Percentiles rank a stretch among this genome's conserved stretches.
These are phyloP conservation scores for Drosophila sulfurigaster DNA, from an alignment of 1,140 invertebrate species.

Conservation along the genomic window DNA sequence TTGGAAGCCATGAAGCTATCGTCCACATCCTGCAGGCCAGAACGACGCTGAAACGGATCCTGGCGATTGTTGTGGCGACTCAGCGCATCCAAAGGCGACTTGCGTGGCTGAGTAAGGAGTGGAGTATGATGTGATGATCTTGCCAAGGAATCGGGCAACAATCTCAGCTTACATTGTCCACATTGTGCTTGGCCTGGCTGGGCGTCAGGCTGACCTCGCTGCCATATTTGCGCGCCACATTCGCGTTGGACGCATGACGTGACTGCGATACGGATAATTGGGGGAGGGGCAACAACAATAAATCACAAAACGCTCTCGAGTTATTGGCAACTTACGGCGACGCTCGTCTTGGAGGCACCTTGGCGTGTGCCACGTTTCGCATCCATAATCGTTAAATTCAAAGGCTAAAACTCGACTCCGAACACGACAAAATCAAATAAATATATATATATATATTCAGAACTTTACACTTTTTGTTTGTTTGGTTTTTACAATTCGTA, in stretches of 20 bases:
- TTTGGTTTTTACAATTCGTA: neutral
- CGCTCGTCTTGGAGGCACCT: conserved; percentile 63
- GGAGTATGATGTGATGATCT: neutral
- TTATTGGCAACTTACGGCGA: conserved; percentile 57
- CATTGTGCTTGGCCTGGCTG: conserved; percentile 63
- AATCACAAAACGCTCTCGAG: neutral
- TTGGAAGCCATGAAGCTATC: conserved; percentile 70
- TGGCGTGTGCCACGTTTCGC: conserved; percentile 66
- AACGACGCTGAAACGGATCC: conserved; percentile 69
- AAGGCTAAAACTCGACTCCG: conserved; percentile 18
- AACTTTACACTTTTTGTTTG: conserved; percentile 3
- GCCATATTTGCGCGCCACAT: conserved; percentile 51
- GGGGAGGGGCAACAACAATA: neutral
- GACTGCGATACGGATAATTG: conserved; percentile 49
- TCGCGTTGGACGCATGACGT: conserved; percentile 35
- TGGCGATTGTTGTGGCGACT: conserved; percentile 59
- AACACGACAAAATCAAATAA: conserved; percentile 5
- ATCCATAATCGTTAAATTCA: conserved; percentile 63
- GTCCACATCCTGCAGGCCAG: conserved; percentile 80
- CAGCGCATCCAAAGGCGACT: conserved; percentile 75
- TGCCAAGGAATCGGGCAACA: neutral
- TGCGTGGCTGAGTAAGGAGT: conserved; percentile 49
- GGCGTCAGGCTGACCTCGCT: conserved; percentile 77
- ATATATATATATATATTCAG: neutral
- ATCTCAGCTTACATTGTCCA: conserved; percentile 60